phyloP scores from a whole-genome alignment of 2,113 vertebrate genomes.

The Spizaetus ornatus region DNA sequence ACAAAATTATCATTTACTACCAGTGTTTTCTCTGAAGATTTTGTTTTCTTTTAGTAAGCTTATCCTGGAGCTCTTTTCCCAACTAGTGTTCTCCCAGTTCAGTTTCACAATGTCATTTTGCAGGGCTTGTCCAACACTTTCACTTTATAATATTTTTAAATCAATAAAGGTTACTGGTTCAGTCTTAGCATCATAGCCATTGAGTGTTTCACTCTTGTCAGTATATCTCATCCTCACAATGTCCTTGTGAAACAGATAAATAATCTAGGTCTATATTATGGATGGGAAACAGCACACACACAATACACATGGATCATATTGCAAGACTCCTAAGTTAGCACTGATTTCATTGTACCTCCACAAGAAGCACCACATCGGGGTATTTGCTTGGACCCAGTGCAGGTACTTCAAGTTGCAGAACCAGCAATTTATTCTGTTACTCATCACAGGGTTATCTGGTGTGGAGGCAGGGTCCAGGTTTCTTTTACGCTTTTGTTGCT shows the following conservation, averaged over 20 bases:
- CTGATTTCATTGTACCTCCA: not conserved
- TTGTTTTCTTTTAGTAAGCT: not conserved
- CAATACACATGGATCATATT: rapidly evolving
- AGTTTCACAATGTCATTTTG: not conserved
- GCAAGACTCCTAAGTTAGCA: not conserved
- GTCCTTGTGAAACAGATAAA: not conserved
- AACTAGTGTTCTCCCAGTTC: not conserved
- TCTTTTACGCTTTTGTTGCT: not conserved
- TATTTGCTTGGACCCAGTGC: not conserved
- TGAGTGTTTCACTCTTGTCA: not conserved
- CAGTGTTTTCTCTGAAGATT: not conserved
- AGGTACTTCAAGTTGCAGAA: not conserved
- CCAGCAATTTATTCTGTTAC: not conserved
- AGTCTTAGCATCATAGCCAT: not conserved
- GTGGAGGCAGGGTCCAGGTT: not conserved
- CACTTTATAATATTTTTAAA: not conserved
- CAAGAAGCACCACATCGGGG: not conserved
- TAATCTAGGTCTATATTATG: not conserved
- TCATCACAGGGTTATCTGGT: not conserved
- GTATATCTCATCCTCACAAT: not conserved
- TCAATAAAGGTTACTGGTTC: not conserved
- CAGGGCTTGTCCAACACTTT: not conserved
- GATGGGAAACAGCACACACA: not conserved
- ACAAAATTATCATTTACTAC: not conserved
- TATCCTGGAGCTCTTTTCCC: not conserved